Conservation (phyloP, 2,888 invertebrate genomes). For the Troilus luridus region DNA sequence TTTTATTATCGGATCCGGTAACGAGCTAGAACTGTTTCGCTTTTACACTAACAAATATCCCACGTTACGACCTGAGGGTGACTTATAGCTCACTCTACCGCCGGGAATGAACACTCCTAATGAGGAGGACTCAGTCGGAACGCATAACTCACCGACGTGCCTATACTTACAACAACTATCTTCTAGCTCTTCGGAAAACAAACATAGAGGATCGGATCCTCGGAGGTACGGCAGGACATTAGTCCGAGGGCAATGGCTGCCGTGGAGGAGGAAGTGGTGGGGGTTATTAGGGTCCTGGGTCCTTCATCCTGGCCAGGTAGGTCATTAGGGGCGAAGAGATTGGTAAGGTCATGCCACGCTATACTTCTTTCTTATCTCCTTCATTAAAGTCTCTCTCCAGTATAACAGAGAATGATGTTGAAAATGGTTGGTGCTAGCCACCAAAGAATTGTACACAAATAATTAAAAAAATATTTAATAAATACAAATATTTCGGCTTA, state of each 20-base stretch:
- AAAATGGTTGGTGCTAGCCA: no score
- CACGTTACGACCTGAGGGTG: not conserved
- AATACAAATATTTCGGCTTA: no score
- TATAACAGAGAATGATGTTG: no score
- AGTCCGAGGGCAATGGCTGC: not conserved
- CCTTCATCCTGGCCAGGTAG: not conserved
- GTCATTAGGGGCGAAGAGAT: not conserved
- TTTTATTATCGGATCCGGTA: conserved; percentile 17
- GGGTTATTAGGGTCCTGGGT: not conserved
- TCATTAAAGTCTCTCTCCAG: no score
- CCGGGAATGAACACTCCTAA: not conserved
- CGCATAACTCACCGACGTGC: conserved; percentile 16
- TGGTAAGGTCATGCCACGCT: not conserved
- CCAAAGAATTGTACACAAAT: no score
- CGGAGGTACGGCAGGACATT: not conserved
- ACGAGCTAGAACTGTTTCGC: not conserved
- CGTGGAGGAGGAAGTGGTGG: not conserved
- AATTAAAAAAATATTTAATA: no score
- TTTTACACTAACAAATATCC: conserved; percentile 7
- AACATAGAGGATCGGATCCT: not conserved
- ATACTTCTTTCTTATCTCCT: not conserved
- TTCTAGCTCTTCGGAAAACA: not conserved
- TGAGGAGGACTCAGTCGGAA: not conserved
- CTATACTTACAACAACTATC: conserved; percentile 18
- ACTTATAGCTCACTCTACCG: conserved; percentile 13